These are phyloP conservation scores for Andricus quercusramuli DNA, from an alignment of 2,888 invertebrate genomes.

Conservation along the genomic window DNA sequence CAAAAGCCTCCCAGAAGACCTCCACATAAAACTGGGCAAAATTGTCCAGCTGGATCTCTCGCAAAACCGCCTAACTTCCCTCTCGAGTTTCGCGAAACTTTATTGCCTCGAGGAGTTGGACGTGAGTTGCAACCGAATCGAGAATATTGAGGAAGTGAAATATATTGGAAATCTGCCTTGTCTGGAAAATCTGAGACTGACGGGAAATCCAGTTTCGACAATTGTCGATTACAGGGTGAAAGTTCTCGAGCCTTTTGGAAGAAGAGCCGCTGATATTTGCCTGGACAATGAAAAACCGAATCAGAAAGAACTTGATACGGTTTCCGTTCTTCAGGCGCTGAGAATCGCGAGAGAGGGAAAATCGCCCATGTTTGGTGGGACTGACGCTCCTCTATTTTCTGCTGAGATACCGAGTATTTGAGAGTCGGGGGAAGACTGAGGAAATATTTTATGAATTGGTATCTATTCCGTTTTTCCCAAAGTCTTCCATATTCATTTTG, in stretches of 20 bases:
- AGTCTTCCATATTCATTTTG: constrained; percentile 6
- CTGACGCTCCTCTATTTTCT: constrained; percentile 78
- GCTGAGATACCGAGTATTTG: constrained; percentile 72
- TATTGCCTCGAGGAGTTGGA: constrained; percentile 93
- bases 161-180: constrained; percentile 91
- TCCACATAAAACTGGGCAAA: constrained; percentile 93
- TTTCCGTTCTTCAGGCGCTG: constrained; percentile 93
- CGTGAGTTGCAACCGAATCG: constrained; percentile 91
- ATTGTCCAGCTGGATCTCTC: constrained; percentile 91
- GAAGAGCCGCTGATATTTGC: constrained; percentile 89
- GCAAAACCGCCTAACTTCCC: constrained; percentile 88
- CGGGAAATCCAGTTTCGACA: constrained; percentile 93
- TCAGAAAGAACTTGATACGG: constrained; percentile 94
- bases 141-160: constrained; percentile 89
- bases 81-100: constrained; percentile 88
- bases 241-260: constrained; percentile 92
- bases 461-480: background rate
- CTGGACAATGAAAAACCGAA: constrained; percentile 93
- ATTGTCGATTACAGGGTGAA: constrained; percentile 94
- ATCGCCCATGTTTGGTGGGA: constrained; percentile 81
- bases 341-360: constrained; percentile 87
- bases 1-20: constrained; percentile 85
- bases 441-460: background rate
- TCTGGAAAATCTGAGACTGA: constrained; percentile 91
- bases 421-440: constrained; percentile 43